Conservation (phyloP, 2,888 invertebrate genomes). For the Taenaris catops region DNA sequence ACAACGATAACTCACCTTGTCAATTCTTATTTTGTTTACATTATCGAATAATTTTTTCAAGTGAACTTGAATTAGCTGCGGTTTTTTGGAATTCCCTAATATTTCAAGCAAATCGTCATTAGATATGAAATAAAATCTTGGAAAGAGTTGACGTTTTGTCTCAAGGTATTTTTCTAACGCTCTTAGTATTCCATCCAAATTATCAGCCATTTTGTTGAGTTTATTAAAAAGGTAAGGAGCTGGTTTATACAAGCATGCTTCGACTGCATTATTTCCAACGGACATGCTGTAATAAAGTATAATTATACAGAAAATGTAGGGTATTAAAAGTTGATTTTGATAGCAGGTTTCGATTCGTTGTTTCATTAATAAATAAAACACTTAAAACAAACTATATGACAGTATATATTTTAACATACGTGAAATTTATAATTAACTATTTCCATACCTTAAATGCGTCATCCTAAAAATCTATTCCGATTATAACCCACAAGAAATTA, state of each 20-base stretch:
- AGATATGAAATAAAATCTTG: conserved; percentile 84
- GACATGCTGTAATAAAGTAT: too few species aligned
- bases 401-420: too few species aligned
- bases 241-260: conserved; percentile 81
- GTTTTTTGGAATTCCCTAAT: conserved; percentile 91
- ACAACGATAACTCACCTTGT: conserved; percentile 80
- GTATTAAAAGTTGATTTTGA: too few species aligned
- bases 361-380: too few species aligned
- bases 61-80: conserved; percentile 90
- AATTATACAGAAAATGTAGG: too few species aligned
- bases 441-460: too few species aligned
- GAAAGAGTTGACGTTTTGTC: conserved; percentile 93
- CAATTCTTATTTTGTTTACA: conserved; percentile 85
- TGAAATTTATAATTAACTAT: too few species aligned
- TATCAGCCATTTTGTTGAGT: conserved; percentile 85
- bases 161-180: conserved; percentile 93
- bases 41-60: conserved; percentile 95
- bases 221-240: conserved; percentile 82
- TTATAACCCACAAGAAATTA: too few species aligned
- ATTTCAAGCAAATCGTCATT: conserved; percentile 88
- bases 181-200: conserved; percentile 89
- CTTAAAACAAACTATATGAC: too few species aligned
- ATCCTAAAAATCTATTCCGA: too few species aligned
- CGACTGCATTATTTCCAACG: conserved; percentile 77
- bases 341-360: too few species aligned